Base-by-base conservation (phyloP, 2,113 vertebrate species). In the Gymnarchus niloticus region DNA sequence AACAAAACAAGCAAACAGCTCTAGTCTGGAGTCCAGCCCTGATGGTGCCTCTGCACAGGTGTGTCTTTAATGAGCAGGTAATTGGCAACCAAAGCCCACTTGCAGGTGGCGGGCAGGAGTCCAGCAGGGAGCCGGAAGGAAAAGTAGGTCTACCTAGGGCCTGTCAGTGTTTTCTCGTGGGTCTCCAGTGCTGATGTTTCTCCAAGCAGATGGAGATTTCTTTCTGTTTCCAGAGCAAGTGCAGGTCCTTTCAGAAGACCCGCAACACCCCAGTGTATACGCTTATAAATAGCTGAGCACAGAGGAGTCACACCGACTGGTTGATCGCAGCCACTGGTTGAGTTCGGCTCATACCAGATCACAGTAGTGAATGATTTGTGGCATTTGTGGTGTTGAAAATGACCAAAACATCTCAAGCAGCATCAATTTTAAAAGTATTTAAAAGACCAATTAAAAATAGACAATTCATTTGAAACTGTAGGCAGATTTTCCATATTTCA, bases 11-110 rank as follows among this genome's bases (percentile, higher is more conserved):
- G 76, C 44, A 17, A 73, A 41, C 28, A 33, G 65, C 65, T 37
- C 3, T 8, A 37, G 28, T 5, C 12, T 4, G 33, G 28, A 28
- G 28, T 3, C n/a, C 10, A 2, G 25, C 33, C 4, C 41, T 2
- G 73, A 41, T 37, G 21, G 41, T 10, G 73, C 21, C 44, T 12
- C 76, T 78, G 76, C 76, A 78, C 76, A 78, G 76, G 76, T 78
- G 76, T 78, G 76, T 48, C 76, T 41, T 78, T 78, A 78, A 78
- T 78, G 76, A 78, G 76, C 76, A n/a, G 76, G 76, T 78, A 78
- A 78, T 78, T 48, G 76, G 76, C 76, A 78, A 78, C 44, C 76
- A 78, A 78, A 78, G 23, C 76, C 76, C 76, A 78, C 44, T 41
- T 78, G 76, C 76, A 78, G 76, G 37, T 78, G 76, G 23, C 10